These are phyloP conservation scores for Xenotilapia flavipinnis DNA, from an alignment of 2,113 vertebrate species.

Conservation along the genomic window DNA sequence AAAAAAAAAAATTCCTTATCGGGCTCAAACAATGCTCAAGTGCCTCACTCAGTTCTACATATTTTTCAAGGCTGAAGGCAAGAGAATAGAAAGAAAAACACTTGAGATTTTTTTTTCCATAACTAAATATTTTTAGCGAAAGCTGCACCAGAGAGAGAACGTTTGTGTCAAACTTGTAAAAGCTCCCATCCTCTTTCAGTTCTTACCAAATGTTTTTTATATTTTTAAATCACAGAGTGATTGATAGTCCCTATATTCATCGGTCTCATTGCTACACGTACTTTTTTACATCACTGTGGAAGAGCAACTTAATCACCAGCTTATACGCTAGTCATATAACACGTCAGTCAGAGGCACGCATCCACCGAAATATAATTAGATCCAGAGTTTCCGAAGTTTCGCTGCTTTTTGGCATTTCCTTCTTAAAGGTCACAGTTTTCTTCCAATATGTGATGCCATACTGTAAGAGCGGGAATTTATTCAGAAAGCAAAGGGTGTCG, in stretches of 20 bases:
- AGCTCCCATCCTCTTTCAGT: not conserved
- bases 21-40: not conserved
- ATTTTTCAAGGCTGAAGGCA: not conserved
- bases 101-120: not conserved
- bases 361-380: constrained; percentile 37
- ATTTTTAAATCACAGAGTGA: not conserved
- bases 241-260: not conserved
- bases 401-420: constrained; percentile 43
- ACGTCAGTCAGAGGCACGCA: not conserved
- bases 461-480: constrained; percentile 6
- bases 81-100: not conserved
- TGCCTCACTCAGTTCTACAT: not conserved
- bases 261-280: not conserved
- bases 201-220: not conserved
- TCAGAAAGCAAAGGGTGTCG: not conserved
- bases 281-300: not conserved
- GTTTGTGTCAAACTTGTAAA: not conserved
- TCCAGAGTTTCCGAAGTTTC: constrained; percentile 13
- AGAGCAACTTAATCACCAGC: not conserved
- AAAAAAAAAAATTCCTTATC: not conserved
- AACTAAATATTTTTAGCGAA: not conserved
- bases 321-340: not conserved
- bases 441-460: constrained; percentile 14
- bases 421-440: constrained; percentile 48
- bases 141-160: not conserved